Evolutionary conservation across 2,888 invertebrate genomes (phyloP), one percentile per base, ranked within the genome.

Genomic region (Calliphora vomitoria): DNA sequence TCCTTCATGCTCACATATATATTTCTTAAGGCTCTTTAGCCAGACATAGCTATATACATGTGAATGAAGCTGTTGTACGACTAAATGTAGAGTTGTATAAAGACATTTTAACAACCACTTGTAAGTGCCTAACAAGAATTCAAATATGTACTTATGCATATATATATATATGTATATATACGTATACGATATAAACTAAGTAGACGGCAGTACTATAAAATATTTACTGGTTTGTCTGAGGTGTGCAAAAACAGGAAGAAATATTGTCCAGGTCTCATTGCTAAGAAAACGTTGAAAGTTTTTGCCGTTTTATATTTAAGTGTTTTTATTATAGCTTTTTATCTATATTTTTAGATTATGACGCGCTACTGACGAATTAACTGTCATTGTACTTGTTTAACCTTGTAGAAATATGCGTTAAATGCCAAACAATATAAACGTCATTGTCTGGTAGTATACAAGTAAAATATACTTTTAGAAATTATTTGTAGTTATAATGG

Each of bases 311-410:
- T 38, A 8, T 10, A 8, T 10, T 38, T 10, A 18, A 44, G 25
- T 44, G 41, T 25, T 31, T 55, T 64, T 81, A 8, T 4, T 15
- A 13, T 25, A 47, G 3, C 3, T 38, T 64, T 8, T 66, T 83
- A 11, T 47, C n/a, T 41, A 53, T 44, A 15, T 31, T 83, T 78
- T 76, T 74, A 58, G 15, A 82, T 75, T 83, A 78, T 86, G 85
- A 83, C 82, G 80, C 75, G 74, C 20, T 76, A 53, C 76, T 87
- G 75, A 71, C 71, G 76, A 84, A 25, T 76, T 75, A 47, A 62
- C 80, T 87, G 83, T 69, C 86, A 84, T 80, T 81, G 80, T 47
- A 53, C 72, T 60, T 38, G 47, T 71, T 4, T 78, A 79, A 55
- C 81, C 85, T 88, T 88, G 74, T 20, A 44, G 10, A 11, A 66